Base-by-base conservation (phyloP, 1,140 invertebrate genomes). In the Cyclina sinensis region DNA sequence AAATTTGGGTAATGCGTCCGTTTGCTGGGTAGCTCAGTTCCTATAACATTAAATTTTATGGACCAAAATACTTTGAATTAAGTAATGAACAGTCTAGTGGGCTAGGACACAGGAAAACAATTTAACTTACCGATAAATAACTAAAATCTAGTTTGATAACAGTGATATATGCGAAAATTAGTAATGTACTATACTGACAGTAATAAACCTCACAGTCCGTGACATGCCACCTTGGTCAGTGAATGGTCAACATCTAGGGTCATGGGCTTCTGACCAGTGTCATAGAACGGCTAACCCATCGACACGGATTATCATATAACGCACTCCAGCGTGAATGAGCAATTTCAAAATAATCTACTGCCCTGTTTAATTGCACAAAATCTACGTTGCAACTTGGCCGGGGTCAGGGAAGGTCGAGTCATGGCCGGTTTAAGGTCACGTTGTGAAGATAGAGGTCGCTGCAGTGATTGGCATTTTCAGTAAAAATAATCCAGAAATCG, bases 301-400 rank as follows among this genome's bases (percentile, higher is more conserved):
- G 11, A 35, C 18, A 48, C 39, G 46, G 74, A 79, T 80, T 54
- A 70, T 68, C 74, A 54, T 48, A 68, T 27, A 78, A 70, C 37
- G 37, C 85, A 80, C 84, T 80, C 39, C 74, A 46, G 54, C 57
- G 73, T 70, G 76, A 80, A 87, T 80, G 46, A 54, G 62, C 85
- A 87, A 87, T 87, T 87, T 80, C 76, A 37, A 80, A 87, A 87
- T 87, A 87, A 87, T 87, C 85, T 87, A 87, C 85, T 87, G 16
- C 24, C 35, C 11, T 14, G 62, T 87, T 87, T 87, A 87, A 87
- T 87, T 87, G 85, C 85, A 78, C 76, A 80, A 79, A 87, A 62
- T 87, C 76, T 79, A 48, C 76, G 32, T 30, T 51, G 30, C 43
- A 87, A 54, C 74, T 70, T 46, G 35, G 59, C 27, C 21, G 35